A percentile compares a stretch with the other conserved stretches of the same genome.
phyloP scores from a whole-genome alignment of 2,888 invertebrate genomes.

The Uloborus plumipes region DNA sequence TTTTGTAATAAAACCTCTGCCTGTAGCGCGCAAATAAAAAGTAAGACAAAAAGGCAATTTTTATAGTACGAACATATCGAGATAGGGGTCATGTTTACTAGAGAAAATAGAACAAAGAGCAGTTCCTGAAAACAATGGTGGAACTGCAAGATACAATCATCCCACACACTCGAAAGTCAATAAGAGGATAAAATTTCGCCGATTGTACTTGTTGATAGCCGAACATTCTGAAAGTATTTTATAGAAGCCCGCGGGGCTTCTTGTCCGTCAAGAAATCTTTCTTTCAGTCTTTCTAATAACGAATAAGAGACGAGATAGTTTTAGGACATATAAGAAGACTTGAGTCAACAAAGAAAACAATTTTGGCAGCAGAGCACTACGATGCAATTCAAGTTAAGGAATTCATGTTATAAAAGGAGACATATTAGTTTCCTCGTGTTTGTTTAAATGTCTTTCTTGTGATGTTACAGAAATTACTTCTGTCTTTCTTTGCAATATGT shows the following conservation, averaged over 20 bases:
- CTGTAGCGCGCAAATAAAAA: too few relatives aligned
- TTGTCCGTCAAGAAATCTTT: slow-evolving; percentile 10
- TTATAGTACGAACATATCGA: neutral
- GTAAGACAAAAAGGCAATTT: too few relatives aligned
- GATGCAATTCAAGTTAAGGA: neutral
- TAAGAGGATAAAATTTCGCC: slow-evolving; percentile 16
- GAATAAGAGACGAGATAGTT: slow-evolving; percentile 31
- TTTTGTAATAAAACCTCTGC: too few relatives aligned
- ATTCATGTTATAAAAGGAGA: slow-evolving; percentile 11
- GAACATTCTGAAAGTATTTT: slow-evolving; percentile 38
- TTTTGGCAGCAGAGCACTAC: slow-evolving; percentile 26
- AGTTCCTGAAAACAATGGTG: slow-evolving; percentile 2
- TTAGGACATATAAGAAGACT: slow-evolving; percentile 37
- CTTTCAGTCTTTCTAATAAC: slow-evolving; percentile 34
- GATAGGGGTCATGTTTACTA: slow-evolving; percentile 49
- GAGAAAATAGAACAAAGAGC: slow-evolving; percentile 1
- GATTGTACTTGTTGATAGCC: slow-evolving; percentile 6
- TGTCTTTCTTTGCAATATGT: too few relatives aligned
- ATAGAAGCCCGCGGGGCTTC: slow-evolving; percentile 27
- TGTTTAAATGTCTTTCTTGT: slow-evolving; percentile 14
- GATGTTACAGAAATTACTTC: neutral
- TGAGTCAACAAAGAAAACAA: slow-evolving; percentile 60
- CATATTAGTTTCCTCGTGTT: slow-evolving; percentile 40
- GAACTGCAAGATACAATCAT: slow-evolving; percentile 24
- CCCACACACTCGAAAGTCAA: slow-evolving; percentile 42